Percentiles rank a stretch among this genome's conserved stretches.
Evolutionary conservation across 1,140 invertebrate genomes (phyloP).

Genomic region (Popillia japonica): DNA sequence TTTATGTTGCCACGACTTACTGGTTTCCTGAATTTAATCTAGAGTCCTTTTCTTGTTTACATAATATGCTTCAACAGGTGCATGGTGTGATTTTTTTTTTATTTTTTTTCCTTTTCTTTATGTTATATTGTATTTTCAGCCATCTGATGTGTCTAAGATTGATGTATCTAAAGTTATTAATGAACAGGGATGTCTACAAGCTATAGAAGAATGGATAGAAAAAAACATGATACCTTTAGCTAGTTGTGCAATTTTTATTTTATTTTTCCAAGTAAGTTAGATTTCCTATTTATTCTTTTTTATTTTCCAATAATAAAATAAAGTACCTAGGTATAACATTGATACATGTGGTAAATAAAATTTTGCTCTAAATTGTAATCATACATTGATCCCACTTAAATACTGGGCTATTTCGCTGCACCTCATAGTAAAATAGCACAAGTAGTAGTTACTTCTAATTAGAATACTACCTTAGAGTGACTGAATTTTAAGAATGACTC

Average conservation of each 20-base stretch:
- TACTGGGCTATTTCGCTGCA: too few relatives aligned
- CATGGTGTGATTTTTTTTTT: not conserved
- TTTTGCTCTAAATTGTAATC: too few relatives aligned
- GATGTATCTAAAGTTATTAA: constrained; percentile 85
- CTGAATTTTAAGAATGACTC: too few relatives aligned
- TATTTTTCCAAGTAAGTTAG: constrained; percentile 89
- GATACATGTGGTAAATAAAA: too few relatives aligned
- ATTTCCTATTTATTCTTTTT: constrained; percentile 51
- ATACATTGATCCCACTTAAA: not conserved
- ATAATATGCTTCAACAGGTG: not conserved
- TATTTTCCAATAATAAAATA: not conserved
- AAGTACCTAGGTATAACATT: too few relatives aligned
- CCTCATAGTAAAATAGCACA: too few relatives aligned
- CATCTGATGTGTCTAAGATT: too few relatives aligned
- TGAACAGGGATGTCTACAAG: constrained; percentile 92
- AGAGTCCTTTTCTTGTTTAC: not conserved
- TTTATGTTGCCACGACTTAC: not conserved
- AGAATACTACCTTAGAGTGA: too few relatives aligned
- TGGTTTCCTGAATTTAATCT: not conserved
- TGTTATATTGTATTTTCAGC: constrained; percentile 61
- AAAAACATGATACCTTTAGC: constrained; percentile 92
- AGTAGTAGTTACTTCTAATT: too few relatives aligned
- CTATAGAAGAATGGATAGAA: constrained; percentile 94
- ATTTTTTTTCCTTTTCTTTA: constrained; percentile 40
- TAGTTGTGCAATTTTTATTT: constrained; percentile 80